Percentiles rank a stretch among this genome's conserved stretches.
These are phyloP conservation scores for Neolamprologus kungweensis DNA, from an alignment of 2,113 vertebrate species.

Conservation along the genomic window DNA sequence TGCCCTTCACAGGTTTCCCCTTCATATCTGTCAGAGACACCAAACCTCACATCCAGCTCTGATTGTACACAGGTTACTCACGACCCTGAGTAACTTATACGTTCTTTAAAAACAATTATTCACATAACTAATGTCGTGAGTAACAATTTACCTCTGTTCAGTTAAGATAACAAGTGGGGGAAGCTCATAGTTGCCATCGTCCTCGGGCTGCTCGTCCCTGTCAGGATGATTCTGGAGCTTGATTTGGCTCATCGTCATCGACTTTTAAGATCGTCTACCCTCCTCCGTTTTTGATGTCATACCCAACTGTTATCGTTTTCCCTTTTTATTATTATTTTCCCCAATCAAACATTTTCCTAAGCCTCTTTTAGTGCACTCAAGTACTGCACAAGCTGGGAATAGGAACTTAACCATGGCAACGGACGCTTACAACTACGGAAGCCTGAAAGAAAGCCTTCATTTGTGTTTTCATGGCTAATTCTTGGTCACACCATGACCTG, in stretches of 20 bases:
- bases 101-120: not conserved
- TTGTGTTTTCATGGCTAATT: not conserved
- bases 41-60: not conserved
- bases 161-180: slow-evolving; percentile 57
- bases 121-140: not conserved
- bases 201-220: accelerated
- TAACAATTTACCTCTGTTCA: slow-evolving; percentile 70
- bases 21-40: slow-evolving; percentile 71
- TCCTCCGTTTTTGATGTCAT: not conserved
- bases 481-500: not conserved
- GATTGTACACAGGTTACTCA: not conserved
- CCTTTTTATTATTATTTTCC: not conserved
- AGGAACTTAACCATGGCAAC: slow-evolving; percentile 26
- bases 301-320: not conserved
- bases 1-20: slow-evolving; percentile 68
- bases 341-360: not conserved
- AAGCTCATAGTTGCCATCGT: slow-evolving; percentile 23
- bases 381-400: accelerated
- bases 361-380: not conserved
- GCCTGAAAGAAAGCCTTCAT: not conserved
- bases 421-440: not conserved
- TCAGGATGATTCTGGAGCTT: not conserved
- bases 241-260: not conserved
- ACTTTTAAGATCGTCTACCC: not conserved
- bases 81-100: not conserved